Percentiles rank a stretch among this genome's conserved stretches.
phyloP scores from a whole-genome alignment of 2,797 vertebrate genomes.

The Simalia tracyae region DNA sequence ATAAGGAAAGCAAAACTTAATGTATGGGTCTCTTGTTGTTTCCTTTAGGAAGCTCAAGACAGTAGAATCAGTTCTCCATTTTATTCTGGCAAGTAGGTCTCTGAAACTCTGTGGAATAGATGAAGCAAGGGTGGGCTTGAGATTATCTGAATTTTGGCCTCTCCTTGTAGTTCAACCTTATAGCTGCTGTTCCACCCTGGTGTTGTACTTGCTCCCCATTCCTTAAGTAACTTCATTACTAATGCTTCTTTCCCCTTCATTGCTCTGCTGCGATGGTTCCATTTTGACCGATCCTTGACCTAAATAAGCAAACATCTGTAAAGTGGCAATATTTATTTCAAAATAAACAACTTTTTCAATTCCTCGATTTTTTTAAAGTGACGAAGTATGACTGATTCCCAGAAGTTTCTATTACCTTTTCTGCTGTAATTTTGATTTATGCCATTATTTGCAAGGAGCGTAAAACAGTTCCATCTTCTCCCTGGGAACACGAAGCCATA shows the following conservation, averaged over 20 bases:
- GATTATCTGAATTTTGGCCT: not conserved
- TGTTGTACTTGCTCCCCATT: not conserved
- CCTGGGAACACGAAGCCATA: constrained; percentile 40
- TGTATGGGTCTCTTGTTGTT: not conserved
- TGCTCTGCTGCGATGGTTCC: too few relatives aligned
- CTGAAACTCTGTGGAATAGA: not conserved
- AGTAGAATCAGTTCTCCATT: not conserved
- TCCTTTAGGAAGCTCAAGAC: not conserved
- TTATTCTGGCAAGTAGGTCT: not conserved
- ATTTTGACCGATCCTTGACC: not conserved
- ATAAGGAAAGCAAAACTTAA: not conserved
- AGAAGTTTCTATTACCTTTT: constrained; percentile 21
- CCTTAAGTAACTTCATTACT: not conserved
- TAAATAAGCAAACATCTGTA: not conserved
- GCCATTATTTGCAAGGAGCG: constrained; percentile 40
- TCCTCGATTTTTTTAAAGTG: constrained; percentile 36
- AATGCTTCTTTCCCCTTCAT: not conserved
- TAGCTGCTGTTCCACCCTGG: not conserved
- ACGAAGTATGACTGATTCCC: constrained; percentile 34
- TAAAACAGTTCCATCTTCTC: constrained; percentile 33
- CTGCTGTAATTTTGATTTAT: constrained; percentile 54
- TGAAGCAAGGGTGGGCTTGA: not conserved
- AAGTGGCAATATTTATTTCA: not conserved
- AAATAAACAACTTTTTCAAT: constrained; percentile 7
- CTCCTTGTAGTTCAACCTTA: not conserved